phyloP scores from a whole-genome alignment of 1,140 invertebrate genomes.

The Solenopsis fugax region DNA sequence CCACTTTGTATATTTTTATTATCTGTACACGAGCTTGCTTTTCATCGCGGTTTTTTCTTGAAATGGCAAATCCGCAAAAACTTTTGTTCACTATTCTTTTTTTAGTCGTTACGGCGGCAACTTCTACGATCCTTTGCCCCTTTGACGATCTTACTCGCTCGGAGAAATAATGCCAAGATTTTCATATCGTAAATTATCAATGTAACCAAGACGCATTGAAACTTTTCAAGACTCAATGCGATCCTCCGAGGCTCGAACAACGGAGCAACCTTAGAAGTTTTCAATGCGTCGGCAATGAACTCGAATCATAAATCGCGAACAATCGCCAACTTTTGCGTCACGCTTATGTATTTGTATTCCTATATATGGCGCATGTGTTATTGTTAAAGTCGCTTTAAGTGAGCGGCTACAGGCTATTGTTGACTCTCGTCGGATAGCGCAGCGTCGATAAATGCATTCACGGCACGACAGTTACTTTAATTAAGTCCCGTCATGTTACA shows the following conservation, averaged over 20 bases:
- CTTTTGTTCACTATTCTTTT: not conserved
- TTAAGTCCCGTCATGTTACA: conserved; percentile 44
- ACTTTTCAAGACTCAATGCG: conserved; percentile 27
- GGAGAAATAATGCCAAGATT: not conserved
- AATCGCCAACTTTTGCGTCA: conserved; percentile 43
- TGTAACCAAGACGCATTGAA: not conserved
- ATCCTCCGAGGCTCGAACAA: not conserved
- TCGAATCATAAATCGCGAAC: conserved; percentile 44
- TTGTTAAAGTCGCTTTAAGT: conserved; percentile 53
- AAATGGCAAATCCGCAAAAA: conserved; percentile 10
- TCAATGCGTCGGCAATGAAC: conserved; percentile 25
- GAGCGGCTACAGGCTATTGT: conserved; percentile 20
- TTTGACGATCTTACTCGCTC: not conserved
- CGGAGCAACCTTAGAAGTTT: conserved; percentile 33
- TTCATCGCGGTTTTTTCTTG: not conserved
- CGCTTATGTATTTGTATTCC: not conserved
- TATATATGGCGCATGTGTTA: conserved; percentile 20
- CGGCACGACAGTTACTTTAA: conserved; percentile 39
- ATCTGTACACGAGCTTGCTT: not conserved
- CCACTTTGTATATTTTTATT: conserved; percentile 7
- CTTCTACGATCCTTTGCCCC: not conserved
- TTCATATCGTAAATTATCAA: conserved; percentile 34
- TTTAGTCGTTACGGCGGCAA: not conserved
- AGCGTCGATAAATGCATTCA: conserved; percentile 24
- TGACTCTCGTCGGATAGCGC: conserved; percentile 45